Evolutionary conservation across 2,888 invertebrate genomes (phyloP).

Genomic region (Tetranychus piercei): DNA sequence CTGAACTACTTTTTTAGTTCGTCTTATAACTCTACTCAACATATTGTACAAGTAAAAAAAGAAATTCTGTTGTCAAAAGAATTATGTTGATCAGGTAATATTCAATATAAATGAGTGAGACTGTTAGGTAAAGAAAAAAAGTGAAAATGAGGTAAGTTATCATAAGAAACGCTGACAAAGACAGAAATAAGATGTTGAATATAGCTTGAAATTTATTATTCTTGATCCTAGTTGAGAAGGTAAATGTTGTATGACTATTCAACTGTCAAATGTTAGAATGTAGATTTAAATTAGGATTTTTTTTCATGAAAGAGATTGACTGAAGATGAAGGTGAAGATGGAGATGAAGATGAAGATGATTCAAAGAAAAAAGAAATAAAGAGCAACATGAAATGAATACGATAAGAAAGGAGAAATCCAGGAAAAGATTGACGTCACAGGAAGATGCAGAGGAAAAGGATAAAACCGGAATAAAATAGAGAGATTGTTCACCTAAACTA

Average conservation of each 20-base stretch:
- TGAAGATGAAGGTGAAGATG: not conserved
- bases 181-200: not conserved
- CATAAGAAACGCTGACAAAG: not conserved
- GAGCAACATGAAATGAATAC: not conserved
- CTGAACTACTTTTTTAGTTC: not conserved
- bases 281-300: not conserved
- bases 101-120: too few relatives aligned
- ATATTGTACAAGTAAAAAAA: not conserved
- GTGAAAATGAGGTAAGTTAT: too few relatives aligned
- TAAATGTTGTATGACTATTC: not conserved
- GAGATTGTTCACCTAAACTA: not conserved
- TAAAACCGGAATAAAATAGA: not conserved
- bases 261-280: not conserved
- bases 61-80: not conserved
- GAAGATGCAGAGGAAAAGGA: not conserved
- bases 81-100: not conserved
- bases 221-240: not conserved
- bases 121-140: too few relatives aligned
- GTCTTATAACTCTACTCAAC: not conserved
- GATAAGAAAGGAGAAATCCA: not conserved
- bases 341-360: not conserved
- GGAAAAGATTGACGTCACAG: not conserved
- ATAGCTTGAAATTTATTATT: not conserved
- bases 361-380: not conserved
- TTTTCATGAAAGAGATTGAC: not conserved